phyloP scores from a whole-genome alignment of 2,888 invertebrate species.

The Poecilobothrus nobilitatus region DNA sequence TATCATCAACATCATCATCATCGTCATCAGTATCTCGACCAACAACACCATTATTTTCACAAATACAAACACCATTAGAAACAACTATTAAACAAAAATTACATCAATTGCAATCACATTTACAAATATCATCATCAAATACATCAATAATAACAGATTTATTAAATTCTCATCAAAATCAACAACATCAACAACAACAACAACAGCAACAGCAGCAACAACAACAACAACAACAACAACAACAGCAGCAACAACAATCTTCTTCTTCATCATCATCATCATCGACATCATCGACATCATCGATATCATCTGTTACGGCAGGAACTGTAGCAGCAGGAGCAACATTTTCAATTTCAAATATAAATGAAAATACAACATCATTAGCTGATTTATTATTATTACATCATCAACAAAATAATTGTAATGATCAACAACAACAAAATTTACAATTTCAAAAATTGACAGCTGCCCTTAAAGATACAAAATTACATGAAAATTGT shows the following conservation, averaged over 20 bases:
- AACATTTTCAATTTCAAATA: conserved; percentile 9
- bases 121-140: conserved; percentile 19
- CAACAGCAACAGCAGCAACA: conserved; percentile 14
- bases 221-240: conserved; percentile 14
- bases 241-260: background rate
- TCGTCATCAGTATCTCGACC: conserved; percentile 13
- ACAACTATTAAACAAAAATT: conserved; percentile 15
- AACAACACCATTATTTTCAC: conserved; percentile 7
- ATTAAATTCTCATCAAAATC: background rate
- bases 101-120: conserved; percentile 7
- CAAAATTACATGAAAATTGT: conserved; percentile 18
- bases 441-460: conserved; percentile 33
- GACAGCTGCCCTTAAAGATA: conserved; percentile 29
- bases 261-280: background rate
- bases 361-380: conserved; percentile 20
- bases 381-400: conserved; percentile 25
- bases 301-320: background rate
- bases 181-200: background rate
- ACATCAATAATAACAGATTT: conserved; percentile 17
- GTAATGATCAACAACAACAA: conserved; percentile 23
- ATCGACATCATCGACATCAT: conserved; percentile 17
- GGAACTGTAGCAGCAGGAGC: background rate
- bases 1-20: conserved; percentile 18
- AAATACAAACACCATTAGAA: conserved; percentile 10
- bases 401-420: conserved; percentile 21